Percentiles rank a stretch among this genome's conserved stretches.
Evolutionary conservation across 2,113 vertebrate genomes (phyloP).

Genomic region (Dunckerocampus dactyliophorus): DNA sequence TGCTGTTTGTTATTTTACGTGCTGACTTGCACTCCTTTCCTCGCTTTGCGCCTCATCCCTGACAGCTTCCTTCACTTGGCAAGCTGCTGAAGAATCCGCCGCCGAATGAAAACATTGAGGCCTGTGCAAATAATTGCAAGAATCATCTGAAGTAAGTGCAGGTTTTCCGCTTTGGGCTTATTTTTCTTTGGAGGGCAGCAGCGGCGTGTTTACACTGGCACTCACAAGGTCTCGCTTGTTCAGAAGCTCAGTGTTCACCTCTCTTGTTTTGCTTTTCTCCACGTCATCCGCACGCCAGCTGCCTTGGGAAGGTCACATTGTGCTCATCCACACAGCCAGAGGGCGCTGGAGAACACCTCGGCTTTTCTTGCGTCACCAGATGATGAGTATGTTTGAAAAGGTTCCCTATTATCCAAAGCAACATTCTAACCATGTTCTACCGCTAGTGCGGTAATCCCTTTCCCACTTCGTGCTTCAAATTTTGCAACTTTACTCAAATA

Average conservation of each 20-base stretch:
- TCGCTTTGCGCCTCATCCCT: not conserved
- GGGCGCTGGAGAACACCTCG: no score
- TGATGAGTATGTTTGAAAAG: no score
- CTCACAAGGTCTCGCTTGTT: slow-evolving; percentile 37
- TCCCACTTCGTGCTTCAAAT: no score
- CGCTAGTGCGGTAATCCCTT: no score
- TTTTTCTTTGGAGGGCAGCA: slow-evolving; percentile 32
- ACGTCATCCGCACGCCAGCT: not conserved
- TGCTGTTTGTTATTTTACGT: not conserved
- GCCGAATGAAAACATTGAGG: slow-evolving; percentile 24
- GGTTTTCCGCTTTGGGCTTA: slow-evolving; percentile 30
- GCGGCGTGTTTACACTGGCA: slow-evolving; percentile 34
- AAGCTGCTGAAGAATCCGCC: not conserved
- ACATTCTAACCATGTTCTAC: no score
- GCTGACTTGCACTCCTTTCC: not conserved
- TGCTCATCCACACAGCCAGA: no score
- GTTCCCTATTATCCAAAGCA: no score
- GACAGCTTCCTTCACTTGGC: slow-evolving; percentile 20
- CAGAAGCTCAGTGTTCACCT: slow-evolving; percentile 16
- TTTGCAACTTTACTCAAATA: no score
- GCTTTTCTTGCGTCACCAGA: no score
- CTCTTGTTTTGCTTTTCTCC: not conserved
- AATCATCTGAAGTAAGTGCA: slow-evolving; percentile 27
- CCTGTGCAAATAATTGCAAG: slow-evolving; percentile 28
- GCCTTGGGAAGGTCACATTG: no score